phyloP scores from a whole-genome alignment of 2,888 invertebrate genomes.

The Tenthredo mesomela region DNA sequence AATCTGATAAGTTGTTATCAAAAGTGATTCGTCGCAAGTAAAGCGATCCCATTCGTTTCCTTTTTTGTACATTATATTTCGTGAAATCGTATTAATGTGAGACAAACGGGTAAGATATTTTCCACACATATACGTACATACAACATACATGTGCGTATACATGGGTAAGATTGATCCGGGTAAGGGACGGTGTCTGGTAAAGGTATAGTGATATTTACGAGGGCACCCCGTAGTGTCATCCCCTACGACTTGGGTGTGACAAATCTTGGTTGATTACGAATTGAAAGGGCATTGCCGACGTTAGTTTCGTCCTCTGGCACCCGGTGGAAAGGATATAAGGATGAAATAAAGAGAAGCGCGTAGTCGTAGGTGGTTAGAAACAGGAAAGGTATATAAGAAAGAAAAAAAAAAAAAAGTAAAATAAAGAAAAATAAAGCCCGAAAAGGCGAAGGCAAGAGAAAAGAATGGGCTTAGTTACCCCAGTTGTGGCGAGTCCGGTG shows the following conservation, averaged over 20 bases:
- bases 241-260: conserved; percentile 26
- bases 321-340: neutral
- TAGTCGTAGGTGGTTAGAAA: neutral
- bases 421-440: neutral
- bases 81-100: neutral
- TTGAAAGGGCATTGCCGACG: conserved; percentile 22
- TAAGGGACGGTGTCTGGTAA: neutral
- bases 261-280: conserved; percentile 39
- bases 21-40: neutral
- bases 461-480: conserved; percentile 64
- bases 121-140: neutral
- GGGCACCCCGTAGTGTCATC: neutral
- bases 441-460: conserved; percentile 44
- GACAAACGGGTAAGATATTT: neutral
- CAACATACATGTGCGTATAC: neutral
- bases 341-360: conserved; percentile 25
- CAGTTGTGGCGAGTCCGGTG: conserved; percentile 56
- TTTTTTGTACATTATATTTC: neutral
- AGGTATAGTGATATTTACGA: conserved; percentile 34
- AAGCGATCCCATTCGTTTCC: neutral
- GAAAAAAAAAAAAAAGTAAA: neutral
- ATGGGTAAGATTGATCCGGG: conserved; percentile 5
- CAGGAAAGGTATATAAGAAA: neutral
- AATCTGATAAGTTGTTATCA: neutral
- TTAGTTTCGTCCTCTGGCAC: neutral